Conservation (phyloP, 1,140 invertebrate genomes). For the Trichonephila inaurata region DNA sequence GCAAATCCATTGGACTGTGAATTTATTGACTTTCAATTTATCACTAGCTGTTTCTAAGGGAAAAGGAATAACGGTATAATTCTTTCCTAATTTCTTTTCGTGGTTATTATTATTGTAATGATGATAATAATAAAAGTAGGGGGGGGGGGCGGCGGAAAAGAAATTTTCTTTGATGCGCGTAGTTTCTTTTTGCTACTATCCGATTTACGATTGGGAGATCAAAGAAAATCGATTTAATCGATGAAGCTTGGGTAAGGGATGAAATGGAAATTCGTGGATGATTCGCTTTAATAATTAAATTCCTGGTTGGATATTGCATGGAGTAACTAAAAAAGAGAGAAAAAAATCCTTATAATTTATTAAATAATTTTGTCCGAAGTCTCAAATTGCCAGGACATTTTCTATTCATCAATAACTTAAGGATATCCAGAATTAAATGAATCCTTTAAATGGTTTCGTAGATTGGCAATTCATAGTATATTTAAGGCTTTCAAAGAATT, state of each 20-base stretch:
- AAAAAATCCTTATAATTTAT: neutral
- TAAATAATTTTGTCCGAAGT: neutral
- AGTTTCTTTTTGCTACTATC: constrained; percentile 25
- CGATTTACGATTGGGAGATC: constrained; percentile 4
- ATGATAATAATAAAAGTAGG: constrained; percentile 25
- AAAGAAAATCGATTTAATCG: constrained; percentile 34
- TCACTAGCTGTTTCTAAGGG: neutral
- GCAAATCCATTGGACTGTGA: constrained; percentile 29
- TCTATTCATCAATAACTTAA: constrained; percentile 18
- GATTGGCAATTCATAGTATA: too few relatives aligned
- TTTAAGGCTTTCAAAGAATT: too few relatives aligned
- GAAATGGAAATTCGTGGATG: neutral
- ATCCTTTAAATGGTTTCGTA: neutral
- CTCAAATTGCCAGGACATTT: neutral
- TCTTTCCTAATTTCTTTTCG: neutral
- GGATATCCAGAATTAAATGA: neutral
- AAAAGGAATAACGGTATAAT: neutral
- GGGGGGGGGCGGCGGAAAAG: neutral
- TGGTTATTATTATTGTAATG: neutral
- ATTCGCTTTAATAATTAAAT: constrained; percentile 25
- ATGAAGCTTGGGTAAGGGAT: neutral
- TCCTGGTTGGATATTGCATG: neutral
- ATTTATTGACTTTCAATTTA: constrained; percentile 62
- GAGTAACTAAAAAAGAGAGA: neutral
- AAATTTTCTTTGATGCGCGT: neutral